A percentile compares a stretch with the other conserved stretches of the same genome.
These are phyloP conservation scores for Drosophila bocki DNA, from an alignment of 1,140 invertebrate species.

Conservation along the genomic window DNA sequence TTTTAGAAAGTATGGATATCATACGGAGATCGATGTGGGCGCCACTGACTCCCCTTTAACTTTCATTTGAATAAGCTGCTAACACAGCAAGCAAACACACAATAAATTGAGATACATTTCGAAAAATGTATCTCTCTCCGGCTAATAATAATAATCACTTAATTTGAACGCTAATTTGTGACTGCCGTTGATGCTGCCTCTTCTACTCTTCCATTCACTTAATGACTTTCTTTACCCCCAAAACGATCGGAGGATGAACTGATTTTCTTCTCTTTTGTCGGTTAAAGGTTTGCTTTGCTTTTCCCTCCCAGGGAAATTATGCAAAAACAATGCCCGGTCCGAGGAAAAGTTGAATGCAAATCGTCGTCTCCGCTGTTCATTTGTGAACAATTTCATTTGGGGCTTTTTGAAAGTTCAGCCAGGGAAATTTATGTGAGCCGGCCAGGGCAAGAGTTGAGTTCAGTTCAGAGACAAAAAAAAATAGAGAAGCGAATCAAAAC, in stretches of 20 bases:
- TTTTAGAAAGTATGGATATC: constrained; percentile 57
- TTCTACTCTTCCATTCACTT: constrained; percentile 51
- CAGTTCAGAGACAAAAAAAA: constrained; percentile 19
- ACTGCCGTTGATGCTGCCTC: constrained; percentile 22
- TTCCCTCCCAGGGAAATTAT: constrained; percentile 72
- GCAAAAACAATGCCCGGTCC: constrained; percentile 61
- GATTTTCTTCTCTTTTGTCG: constrained; percentile 51
- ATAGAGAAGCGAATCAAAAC: constrained; percentile 14
- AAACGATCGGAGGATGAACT: constrained; percentile 64
- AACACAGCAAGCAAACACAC: constrained; percentile 55
- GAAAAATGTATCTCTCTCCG: constrained; percentile 33
- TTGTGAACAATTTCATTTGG: constrained; percentile 65
- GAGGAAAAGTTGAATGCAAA: constrained; percentile 63
- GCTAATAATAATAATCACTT: constrained; percentile 81
- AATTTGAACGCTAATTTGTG: constrained; percentile 78
- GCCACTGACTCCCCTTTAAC: constrained; percentile 25
- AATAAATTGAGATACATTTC: constrained; percentile 58
- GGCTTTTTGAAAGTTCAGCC: constrained; percentile 59
- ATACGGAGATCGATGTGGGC: constrained; percentile 37
- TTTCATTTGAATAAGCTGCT: constrained; percentile 74
- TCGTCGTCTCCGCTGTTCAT: constrained; percentile 42
- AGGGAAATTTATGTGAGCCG: constrained; percentile 58
- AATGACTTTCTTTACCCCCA: constrained; percentile 74
- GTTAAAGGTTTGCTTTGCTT: constrained; percentile 24
- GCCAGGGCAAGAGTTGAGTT: constrained; percentile 29